Base-by-base conservation (phyloP, 2,888 invertebrate genomes). In the Alloscopus bannaensis region DNA sequence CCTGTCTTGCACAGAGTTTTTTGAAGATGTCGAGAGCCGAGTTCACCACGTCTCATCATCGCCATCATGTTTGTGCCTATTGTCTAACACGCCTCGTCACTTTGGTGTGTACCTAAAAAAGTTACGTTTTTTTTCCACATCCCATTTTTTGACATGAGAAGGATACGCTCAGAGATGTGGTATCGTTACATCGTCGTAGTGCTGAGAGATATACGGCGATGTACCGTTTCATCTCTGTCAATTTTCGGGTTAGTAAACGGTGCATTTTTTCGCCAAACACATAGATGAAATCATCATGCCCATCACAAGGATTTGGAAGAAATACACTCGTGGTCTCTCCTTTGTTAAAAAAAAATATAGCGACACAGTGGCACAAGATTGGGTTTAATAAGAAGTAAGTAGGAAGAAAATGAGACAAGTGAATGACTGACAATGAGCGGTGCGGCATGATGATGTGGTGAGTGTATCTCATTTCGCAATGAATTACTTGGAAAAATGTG, bases 241-340 rank as follows among this genome's bases (percentile, higher is more conserved):
- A 81, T 81, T 82, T 75, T 82, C 79, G 79, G 76, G 79, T 79
- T 80, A 80, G 75, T 80, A 79, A 80, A 80, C 82, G 82, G 79
- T 79, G 79, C 70, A 80, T 82, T 81, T 76, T 73, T 60, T 36
- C 3, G 52, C 59, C 22, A 55, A 69, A 55, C 68, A 55, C 64
- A 42, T 47, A 45, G 47, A 64, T 64, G 64, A 64, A 64, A 64
- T 64, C 64, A 47, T 64, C 64, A 47, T 64, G 16, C 11, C 4
- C 47, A n/a, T n/a, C n/a, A n/a, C n/a, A n/a, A n/a, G n/a, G n/a
- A n/a, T n/a, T n/a, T n/a, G n/a, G n/a, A n/a, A n/a, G n/a, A n/a
- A n/a, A n/a, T n/a, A n/a, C n/a, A n/a, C n/a, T n/a, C n/a, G n/a
- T n/a, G n/a, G n/a, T n/a, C n/a, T n/a, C n/a, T n/a, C n/a, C n/a